Evolutionary conservation across 2,113 vertebrate genomes (phyloP).

Genomic region (Eudyptes chrysolophus): DNA sequence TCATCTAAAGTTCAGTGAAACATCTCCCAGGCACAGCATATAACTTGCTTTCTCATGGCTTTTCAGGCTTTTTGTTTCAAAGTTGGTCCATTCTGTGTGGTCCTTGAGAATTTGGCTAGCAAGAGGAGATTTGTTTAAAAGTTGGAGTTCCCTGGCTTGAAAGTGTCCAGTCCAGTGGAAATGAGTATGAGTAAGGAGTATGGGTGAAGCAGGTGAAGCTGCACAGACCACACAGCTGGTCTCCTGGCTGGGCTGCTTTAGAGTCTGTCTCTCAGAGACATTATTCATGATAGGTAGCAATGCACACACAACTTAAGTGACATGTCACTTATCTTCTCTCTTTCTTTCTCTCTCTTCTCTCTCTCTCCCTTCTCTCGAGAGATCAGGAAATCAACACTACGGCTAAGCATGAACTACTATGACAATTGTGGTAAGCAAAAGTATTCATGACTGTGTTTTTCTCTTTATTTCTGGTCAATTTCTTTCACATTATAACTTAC

Average conservation of each 20-base stretch:
- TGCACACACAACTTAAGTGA: neutral
- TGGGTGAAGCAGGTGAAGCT: neutral
- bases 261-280: neutral
- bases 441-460: neutral
- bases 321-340: neutral
- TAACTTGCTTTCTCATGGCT: neutral
- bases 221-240: neutral
- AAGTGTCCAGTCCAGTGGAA: neutral
- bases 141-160: neutral
- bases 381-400: neutral
- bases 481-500: neutral
- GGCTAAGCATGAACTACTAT: neutral
- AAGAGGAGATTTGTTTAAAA: neutral
- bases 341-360: neutral
- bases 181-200: neutral
- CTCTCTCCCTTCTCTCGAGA: no score
- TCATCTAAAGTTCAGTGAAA: neutral
- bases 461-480: neutral
- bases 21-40: rapidly evolving
- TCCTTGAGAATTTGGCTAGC: neutral
- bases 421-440: neutral
- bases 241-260: neutral
- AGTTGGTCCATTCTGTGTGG: neutral
- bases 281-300: neutral
- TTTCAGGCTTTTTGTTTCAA: neutral